Base-by-base conservation (phyloP, 1,140 invertebrate genomes). In the Bombus pascuorum region DNA sequence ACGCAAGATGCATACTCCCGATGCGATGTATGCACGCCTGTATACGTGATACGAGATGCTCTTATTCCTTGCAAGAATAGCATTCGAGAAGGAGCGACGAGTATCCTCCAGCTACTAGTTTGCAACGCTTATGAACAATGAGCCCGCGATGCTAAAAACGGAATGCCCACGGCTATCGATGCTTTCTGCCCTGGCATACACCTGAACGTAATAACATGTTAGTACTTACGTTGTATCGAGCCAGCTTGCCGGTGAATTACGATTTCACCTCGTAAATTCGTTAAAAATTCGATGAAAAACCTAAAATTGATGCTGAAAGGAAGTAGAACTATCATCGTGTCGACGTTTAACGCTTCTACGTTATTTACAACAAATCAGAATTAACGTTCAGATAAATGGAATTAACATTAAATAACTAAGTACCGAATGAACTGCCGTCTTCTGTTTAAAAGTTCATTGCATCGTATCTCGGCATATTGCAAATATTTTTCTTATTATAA, bases 1-100 rank as follows among this genome's bases (percentile, higher is more conserved):
- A 92, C 90, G 87, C 89, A 91, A 89, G 89, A 92, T 92, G 92
- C 79, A 85, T 86, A 87, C 86, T 47, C 72, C 53, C 65, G 77
- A 80, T 81, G 78, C 65, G 73, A 80, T 81, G 78, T 77, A 77
- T 84, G 72, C 42, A n/a, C 18, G 39, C 22, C 53, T 72, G 80
- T 44, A 65, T 66, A 71, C 77, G 87, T 77, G 87, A 81, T 81
- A 65, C 47, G 32, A n/a, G 81, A 68, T 57, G 81, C 73, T 78
- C 81, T 83, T 83, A 70, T 83, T 83, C 74, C 44, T 25, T 22
- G 25, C 28, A 12, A 75, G 59, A 76, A 83, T 53, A 37, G 59
- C 72, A 37, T 47, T 13, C 42, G 57, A 18, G 44, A 34, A 47
- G 72, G 22, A 47, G 34, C 44, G 81, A 68, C 42, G 53, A 37